Conservation (phyloP, 2,888 invertebrate species). For the Ochropleura leucogaster region DNA sequence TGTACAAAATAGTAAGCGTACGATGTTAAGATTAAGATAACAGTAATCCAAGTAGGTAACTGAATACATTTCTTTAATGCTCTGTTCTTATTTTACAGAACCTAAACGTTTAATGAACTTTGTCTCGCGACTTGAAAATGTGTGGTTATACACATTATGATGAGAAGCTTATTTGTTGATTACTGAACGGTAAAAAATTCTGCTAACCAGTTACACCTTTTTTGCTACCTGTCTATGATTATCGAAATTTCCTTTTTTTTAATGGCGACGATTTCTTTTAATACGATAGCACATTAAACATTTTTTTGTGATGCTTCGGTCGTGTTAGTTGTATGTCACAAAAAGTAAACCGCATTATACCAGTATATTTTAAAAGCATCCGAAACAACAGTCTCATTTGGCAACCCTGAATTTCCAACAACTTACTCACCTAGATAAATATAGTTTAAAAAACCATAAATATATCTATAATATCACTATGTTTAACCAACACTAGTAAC, state of each 20-base stretch:
- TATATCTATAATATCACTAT: slow-evolving; percentile 43
- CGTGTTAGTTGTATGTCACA: background rate
- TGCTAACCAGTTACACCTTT: slow-evolving; percentile 1
- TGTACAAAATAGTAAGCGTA: slow-evolving; percentile 74
- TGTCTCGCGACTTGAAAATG: slow-evolving; percentile 28
- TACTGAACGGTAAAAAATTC: slow-evolving; percentile 11
- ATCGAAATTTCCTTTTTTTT: slow-evolving; percentile 10
- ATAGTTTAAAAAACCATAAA: slow-evolving; percentile 42
- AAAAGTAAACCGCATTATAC: slow-evolving; percentile 16
- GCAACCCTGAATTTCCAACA: slow-evolving; percentile 28
- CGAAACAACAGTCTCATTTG: slow-evolving; percentile 6
- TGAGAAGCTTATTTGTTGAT: slow-evolving; percentile 22
- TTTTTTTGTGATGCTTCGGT: slow-evolving; percentile 10
- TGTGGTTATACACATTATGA: slow-evolving; percentile 11
- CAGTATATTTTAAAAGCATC: slow-evolving; percentile 4
- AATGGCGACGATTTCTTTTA: background rate
- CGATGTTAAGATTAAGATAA: slow-evolving; percentile 75
- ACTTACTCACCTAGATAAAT: slow-evolving; percentile 31
- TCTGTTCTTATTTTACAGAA: slow-evolving; percentile 62
- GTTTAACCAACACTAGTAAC: slow-evolving; percentile 50
- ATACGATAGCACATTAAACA: background rate
- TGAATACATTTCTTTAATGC: slow-evolving; percentile 77
- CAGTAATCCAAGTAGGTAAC: slow-evolving; percentile 77
- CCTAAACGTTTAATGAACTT: slow-evolving; percentile 57
- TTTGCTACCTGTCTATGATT: slow-evolving; percentile 2